These are phyloP conservation scores for Thalpophila matura DNA, from an alignment of 2,888 invertebrate species.

Conservation along the genomic window DNA sequence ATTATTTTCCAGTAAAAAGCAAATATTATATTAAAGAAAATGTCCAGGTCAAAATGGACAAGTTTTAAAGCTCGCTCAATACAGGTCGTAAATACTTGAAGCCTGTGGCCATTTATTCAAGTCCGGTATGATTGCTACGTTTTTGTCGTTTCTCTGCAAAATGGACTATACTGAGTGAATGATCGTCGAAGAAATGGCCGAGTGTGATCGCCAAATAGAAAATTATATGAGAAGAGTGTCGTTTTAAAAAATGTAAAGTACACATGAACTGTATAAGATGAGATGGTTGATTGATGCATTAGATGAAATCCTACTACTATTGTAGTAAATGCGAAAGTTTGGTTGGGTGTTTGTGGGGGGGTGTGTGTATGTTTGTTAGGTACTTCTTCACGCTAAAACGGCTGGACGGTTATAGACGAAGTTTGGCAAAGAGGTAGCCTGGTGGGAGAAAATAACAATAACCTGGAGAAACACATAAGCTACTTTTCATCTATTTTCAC, in stretches of 20 bases:
- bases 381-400: no score
- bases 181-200: conserved; percentile 43
- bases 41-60: conserved; percentile 5
- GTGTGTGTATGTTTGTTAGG: neutral
- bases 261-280: neutral
- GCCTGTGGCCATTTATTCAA: conserved; percentile 40
- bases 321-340: no score
- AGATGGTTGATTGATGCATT: neutral
- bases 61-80: conserved; percentile 36
- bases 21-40: conserved; percentile 37
- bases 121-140: conserved; percentile 50
- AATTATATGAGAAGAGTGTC: neutral
- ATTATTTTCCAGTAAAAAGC: conserved; percentile 38
- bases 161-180: conserved; percentile 45
- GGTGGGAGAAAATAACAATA: no score
- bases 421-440: no score
- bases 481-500: no score
- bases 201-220: conserved; percentile 30
- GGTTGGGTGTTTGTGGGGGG: no score
- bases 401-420: no score
- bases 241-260: conserved; percentile 10
- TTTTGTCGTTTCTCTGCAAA: conserved; percentile 53
- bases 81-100: conserved; percentile 48
- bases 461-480: no score
- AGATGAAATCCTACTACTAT: neutral